phyloP scores from a whole-genome alignment of 2,888 invertebrate genomes.

The Clunio marinus region DNA sequence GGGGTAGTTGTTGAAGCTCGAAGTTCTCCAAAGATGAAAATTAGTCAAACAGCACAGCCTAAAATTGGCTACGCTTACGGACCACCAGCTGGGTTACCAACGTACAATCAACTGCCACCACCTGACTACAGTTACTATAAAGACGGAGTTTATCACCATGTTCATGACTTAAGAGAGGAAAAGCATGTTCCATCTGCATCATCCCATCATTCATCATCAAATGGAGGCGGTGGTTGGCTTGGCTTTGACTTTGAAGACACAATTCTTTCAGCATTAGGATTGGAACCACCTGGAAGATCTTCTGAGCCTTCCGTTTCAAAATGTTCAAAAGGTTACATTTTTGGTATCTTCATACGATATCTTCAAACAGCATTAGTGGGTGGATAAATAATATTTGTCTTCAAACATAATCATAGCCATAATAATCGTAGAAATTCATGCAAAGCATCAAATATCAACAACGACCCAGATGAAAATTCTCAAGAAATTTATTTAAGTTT shows the following conservation, averaged over 20 bases:
- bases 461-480: too few species aligned
- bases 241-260: background rate
- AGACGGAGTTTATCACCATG: conserved; percentile 13
- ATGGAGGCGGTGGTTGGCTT: background rate
- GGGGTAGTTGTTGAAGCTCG: background rate
- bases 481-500: too few species aligned
- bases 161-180: background rate
- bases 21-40: background rate
- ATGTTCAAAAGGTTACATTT: background rate
- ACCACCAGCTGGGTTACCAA: background rate
- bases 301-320: background rate
- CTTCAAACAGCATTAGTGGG: background rate
- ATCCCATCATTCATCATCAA: too few species aligned
- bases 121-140: conserved; percentile 18
- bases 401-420: too few species aligned
- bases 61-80: background rate
- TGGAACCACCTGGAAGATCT: background rate
- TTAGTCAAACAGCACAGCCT: background rate
- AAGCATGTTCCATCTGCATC: too few species aligned
- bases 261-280: background rate
- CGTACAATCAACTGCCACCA: background rate
- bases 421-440: too few species aligned
- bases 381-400: background rate
- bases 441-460: too few species aligned
- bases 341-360: background rate